Conservation (phyloP, 2,888 invertebrate genomes). For the Herminia tarsipennalis region DNA sequence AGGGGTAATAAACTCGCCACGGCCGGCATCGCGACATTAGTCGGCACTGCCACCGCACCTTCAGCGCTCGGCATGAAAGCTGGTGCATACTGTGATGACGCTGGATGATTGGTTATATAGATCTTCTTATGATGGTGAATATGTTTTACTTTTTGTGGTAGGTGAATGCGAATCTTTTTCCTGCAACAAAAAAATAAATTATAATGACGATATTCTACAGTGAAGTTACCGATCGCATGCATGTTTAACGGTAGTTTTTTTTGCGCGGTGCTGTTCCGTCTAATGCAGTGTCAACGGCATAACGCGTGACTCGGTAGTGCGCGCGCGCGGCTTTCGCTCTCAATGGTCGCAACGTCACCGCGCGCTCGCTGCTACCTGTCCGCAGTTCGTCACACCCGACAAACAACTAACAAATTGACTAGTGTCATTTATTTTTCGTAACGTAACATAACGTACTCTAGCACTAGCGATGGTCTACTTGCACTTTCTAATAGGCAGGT, state of each 20-base stretch:
- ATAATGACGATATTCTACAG: slow-evolving; percentile 56
- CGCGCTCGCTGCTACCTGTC: slow-evolving; percentile 26
- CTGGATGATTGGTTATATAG: slow-evolving; percentile 81
- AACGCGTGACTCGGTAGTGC: slow-evolving; percentile 65
- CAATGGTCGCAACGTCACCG: slow-evolving; percentile 52
- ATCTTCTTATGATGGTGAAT: slow-evolving; percentile 84
- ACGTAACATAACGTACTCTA: slow-evolving; percentile 23
- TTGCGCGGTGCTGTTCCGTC: slow-evolving; percentile 62
- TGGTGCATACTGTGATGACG: slow-evolving; percentile 78
- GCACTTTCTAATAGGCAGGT: slow-evolving; percentile 64
- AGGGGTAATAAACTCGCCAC: slow-evolving; percentile 64
- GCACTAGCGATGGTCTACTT: slow-evolving; percentile 47
- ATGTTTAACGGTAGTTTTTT: slow-evolving; percentile 55
- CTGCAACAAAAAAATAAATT: slow-evolving; percentile 77
- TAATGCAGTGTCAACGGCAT: slow-evolving; percentile 70
- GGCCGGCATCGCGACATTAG: slow-evolving; percentile 67
- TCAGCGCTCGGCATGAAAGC: slow-evolving; percentile 76
- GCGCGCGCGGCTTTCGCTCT: slow-evolving; percentile 69
- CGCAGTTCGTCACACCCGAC: slow-evolving; percentile 57
- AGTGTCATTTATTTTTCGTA: slow-evolving; percentile 48
- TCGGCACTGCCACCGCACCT: slow-evolving; percentile 70
- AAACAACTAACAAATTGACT: slow-evolving; percentile 51
- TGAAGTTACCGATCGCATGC: slow-evolving; percentile 65
- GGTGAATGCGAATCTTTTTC: slow-evolving; percentile 85
- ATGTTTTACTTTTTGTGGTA: slow-evolving; percentile 84